Percentiles rank a stretch among this genome's conserved stretches.
phyloP scores from a whole-genome alignment of 2,888 invertebrate genomes.

The Platycheirus rosarum region DNA sequence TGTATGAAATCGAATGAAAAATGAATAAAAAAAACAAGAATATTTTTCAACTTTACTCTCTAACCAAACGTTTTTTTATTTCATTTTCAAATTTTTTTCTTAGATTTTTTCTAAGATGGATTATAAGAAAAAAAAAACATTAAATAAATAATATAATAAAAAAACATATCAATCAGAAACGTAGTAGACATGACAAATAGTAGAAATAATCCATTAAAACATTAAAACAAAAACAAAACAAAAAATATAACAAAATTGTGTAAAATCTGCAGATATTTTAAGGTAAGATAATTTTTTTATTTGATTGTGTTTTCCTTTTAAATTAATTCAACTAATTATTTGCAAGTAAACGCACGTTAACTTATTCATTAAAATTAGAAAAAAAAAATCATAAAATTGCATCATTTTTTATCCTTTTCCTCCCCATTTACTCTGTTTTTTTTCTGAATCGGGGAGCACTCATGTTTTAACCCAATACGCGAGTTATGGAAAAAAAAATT shows the following conservation, averaged over 20 bases:
- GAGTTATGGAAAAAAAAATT: no score
- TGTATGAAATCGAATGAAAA: constrained; percentile 50
- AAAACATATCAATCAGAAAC: constrained; percentile 31
- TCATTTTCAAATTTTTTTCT: constrained; percentile 70
- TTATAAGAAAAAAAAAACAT: constrained; percentile 46
- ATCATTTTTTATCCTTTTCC: no score
- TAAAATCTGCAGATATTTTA: constrained; percentile 75
- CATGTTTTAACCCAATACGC: no score
- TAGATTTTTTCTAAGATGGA: constrained; percentile 74
- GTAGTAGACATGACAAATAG: constrained; percentile 28
- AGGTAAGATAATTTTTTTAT: constrained; percentile 72
- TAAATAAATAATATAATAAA: constrained; percentile 31
- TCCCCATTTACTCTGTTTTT: no score
- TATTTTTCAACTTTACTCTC: constrained; percentile 60
- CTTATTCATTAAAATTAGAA: constrained; percentile 38
- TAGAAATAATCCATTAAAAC: constrained; percentile 48
- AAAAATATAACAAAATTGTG: constrained; percentile 48
- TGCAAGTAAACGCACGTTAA: constrained; percentile 57
- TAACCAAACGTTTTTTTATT: constrained; percentile 71
- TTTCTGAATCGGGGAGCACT: no score
- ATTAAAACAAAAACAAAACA: constrained; percentile 42
- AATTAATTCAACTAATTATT: constrained; percentile 47
- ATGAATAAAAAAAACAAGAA: constrained; percentile 49
- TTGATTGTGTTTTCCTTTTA: constrained; percentile 42
- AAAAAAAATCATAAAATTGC: not conserved